Evolutionary conservation across 2,797 vertebrate genomes (phyloP), one percentile per base, ranked within the genome.

Genomic region (Danio kyathit): DNA sequence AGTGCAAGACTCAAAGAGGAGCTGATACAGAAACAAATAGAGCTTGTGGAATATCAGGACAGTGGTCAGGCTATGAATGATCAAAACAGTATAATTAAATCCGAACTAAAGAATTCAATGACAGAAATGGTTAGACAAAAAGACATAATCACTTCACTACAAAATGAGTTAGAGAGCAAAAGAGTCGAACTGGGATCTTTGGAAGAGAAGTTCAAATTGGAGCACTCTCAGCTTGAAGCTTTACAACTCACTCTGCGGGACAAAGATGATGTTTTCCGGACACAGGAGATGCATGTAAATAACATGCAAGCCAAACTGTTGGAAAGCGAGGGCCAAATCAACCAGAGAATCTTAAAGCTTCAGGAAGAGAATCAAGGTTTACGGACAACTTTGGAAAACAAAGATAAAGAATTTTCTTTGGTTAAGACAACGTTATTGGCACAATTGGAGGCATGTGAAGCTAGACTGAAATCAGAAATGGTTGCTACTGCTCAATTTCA

Each of bases 1-100:
- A 94, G 87, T 8, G 7, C 76, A 11, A 74, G 63, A 76, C 88
- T 96, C 61, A 84, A 86, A 7, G 88, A 90, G 64, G 87, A 92
- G 2, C 54, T 87, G 38, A 80, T 74, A 5, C 86, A 76, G 46
- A 90, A 81, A 70, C 86, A 81, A 41, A 83, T 78, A 0, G 87
- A 92, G 69, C 2, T 86, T 0, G n/a, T 82, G 0, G 83, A 89
- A 64, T 85, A 91, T 4, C 86, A 83, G 49, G 92, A 90, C 52
- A 80, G 17, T 48, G 8, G 91, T 14, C 88, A 89, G 76, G 90
- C 84, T 4, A 77, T 94, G 71, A 83, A 72, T 9, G 91, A 94
- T 11, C 91, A 89, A 89, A 96, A 94, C 8, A n/a, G 64, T 14
- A 91, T 87, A 64, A 72, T 95, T 12, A 92, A 94, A 90, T 88